A percentile compares a stretch with the other conserved stretches of the same genome.
phyloP scores from a whole-genome alignment of 1,140 invertebrate species.

The Heliconius hermathena region DNA sequence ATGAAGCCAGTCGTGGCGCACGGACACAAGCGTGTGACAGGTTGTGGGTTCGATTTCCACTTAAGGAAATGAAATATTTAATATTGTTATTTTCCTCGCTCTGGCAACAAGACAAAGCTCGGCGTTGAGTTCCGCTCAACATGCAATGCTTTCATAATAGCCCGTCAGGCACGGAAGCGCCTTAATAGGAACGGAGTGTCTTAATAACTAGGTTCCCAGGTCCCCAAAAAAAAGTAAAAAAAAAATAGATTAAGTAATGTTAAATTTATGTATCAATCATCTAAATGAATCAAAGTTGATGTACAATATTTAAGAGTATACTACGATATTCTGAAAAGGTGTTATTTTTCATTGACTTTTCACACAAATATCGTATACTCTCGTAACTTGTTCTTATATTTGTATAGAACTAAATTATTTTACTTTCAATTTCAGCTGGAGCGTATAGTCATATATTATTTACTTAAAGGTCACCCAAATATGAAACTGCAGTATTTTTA shows the following conservation, averaged over 20 bases:
- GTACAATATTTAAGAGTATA: too few relatives aligned
- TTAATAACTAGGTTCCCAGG: neutral
- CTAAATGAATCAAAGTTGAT: too few relatives aligned
- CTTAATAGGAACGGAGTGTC: neutral
- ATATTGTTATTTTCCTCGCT: neutral
- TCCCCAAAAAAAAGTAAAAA: neutral
- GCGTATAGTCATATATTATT: neutral
- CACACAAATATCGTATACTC: too few relatives aligned
- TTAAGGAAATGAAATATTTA: neutral
- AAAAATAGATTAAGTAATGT: too few relatives aligned
- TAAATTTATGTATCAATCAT: too few relatives aligned
- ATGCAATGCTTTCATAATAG: neutral
- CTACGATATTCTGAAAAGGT: too few relatives aligned
- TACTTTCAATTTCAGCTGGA: neutral
- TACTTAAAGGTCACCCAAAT: neutral
- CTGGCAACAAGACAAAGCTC: neutral
- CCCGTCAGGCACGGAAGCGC: neutral
- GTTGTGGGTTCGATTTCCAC: neutral
- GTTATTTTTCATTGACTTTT: too few relatives aligned
- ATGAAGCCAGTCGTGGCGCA: too few relatives aligned
- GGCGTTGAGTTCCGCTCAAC: neutral
- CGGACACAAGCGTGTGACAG: neutral
- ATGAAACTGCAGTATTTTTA: neutral
- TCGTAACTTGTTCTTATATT: too few relatives aligned
- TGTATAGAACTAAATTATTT: neutral